Evolutionary conservation across 92 coral and sea anemone genomes (phyloP), one percentile per base, ranked within the genome.

Genomic region (Chrysogorgia sp.): DNA sequence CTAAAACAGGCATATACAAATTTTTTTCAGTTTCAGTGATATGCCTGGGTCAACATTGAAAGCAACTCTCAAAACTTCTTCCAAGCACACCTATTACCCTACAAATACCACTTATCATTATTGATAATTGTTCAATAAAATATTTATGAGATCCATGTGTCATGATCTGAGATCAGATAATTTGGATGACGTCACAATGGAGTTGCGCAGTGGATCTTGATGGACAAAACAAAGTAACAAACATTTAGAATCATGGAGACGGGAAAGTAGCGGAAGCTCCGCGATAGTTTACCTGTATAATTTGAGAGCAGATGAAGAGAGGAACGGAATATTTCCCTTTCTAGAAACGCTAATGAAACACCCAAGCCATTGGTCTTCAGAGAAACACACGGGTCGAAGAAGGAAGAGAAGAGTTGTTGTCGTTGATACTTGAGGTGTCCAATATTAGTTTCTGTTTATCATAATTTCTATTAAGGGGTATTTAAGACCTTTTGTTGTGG

Each of bases 261-360:
- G 10, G 50, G 17, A 43, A 17, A 43, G 10, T 8, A 43, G 9
- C 50, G 17, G 10, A 43, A 8, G 9, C 17, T 43, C 50, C 17
- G 9, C 50, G 10, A 43, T 23, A 52, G 6, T 52, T 52, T 17
- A 20, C 17, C 59, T 52, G 7, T 52, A 17, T 52, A 37, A 37
- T 52, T 52, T 20, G 7, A 5, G 20, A 20, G 3, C 59, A 24
- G 48, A 71, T 71, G 77, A 9, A 30, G 26, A 28, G 58, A 31
- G 15, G 14, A 2, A 24, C 12, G 61, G 45, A 49, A 28, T 15
- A 0, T 49, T 71, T 7, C 10, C 22, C 24, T 32, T 34, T 31
- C 19, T 49, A 34, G 55, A 32, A 31, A 52, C 77, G 62, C 48
- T 71, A 31, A 71, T 71, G 77, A 71, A 30, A 71, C 61, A 71